These are phyloP conservation scores for Bombus vancouverensis DNA, from an alignment of 1,140 invertebrate species.

Conservation along the genomic window DNA sequence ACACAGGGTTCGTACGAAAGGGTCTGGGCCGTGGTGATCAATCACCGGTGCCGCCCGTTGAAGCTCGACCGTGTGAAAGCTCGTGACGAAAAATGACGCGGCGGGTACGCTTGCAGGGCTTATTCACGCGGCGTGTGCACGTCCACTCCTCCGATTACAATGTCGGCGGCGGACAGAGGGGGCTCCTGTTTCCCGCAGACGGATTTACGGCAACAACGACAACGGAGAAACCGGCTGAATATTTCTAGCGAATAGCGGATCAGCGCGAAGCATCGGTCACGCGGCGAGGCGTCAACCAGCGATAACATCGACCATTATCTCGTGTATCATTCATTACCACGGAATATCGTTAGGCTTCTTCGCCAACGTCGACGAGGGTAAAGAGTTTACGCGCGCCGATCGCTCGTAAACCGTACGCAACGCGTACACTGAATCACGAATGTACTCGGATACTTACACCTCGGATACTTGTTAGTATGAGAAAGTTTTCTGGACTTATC, in stretches of 20 bases:
- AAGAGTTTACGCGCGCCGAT: slow-evolving; percentile 59
- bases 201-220: slow-evolving; percentile 37
- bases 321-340: slow-evolving; percentile 70
- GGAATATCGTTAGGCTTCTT: slow-evolving; percentile 54
- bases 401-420: slow-evolving; percentile 59
- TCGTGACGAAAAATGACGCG: slow-evolving; percentile 48
- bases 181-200: slow-evolving; percentile 24
- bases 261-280: slow-evolving; percentile 47
- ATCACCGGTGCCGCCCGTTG: slow-evolving; percentile 12
- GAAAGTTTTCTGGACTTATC: no score
- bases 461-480: no score
- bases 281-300: slow-evolving; percentile 7
- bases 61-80: slow-evolving; percentile 18
- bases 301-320: slow-evolving; percentile 72
- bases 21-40: slow-evolving; percentile 19
- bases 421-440: slow-evolving; percentile 14
- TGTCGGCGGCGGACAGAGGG: slow-evolving; percentile 13
- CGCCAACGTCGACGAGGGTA: slow-evolving; percentile 58
- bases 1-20: not conserved
- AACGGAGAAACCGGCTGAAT: not conserved
- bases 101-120: slow-evolving; percentile 1
- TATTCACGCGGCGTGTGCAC: slow-evolving; percentile 33
- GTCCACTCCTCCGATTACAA: slow-evolving; percentile 47
- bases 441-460: not conserved
- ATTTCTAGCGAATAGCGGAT: slow-evolving; percentile 24